Percentiles rank a stretch among this genome's conserved stretches.
Evolutionary conservation across 2,797 vertebrate species (phyloP).

Genomic region (Tauraco hartlaubi): DNA sequence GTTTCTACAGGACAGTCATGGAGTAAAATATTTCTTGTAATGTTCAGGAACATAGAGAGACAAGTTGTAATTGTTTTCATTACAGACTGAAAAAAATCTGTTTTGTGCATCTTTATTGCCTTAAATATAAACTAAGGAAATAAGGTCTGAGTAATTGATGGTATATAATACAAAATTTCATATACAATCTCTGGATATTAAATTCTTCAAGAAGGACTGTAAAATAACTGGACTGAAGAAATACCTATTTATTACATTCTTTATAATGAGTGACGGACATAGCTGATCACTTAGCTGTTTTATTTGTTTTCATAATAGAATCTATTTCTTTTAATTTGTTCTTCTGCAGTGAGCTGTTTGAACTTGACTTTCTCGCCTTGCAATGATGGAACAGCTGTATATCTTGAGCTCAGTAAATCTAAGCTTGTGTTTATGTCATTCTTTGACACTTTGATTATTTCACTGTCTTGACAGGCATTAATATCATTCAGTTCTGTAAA

Average conservation of each 20-base stretch:
- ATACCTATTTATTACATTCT: neutral
- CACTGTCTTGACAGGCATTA: neutral
- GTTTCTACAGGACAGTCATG: neutral
- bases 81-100: neutral
- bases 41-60: neutral
- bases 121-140: constrained; percentile 26
- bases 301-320: constrained; percentile 78
- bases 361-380: constrained; percentile 63
- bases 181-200: constrained; percentile 8
- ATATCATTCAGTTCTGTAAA: neutral
- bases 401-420: constrained; percentile 18
- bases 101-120: constrained; percentile 73
- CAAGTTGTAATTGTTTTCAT: neutral
- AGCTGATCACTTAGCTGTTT: neutral
- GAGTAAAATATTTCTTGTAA: neutral
- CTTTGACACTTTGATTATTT: neutral
- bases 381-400: neutral
- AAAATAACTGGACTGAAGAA: constrained; percentile 18
- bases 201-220: neutral
- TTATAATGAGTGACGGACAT: neutral
- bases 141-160: neutral
- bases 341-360: constrained; percentile 80
- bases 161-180: neutral
- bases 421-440: neutral
- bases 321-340: constrained; percentile 88